Base-by-base conservation (phyloP, 2,113 vertebrate genomes). In the Oncorhynchus tshawytscha region DNA sequence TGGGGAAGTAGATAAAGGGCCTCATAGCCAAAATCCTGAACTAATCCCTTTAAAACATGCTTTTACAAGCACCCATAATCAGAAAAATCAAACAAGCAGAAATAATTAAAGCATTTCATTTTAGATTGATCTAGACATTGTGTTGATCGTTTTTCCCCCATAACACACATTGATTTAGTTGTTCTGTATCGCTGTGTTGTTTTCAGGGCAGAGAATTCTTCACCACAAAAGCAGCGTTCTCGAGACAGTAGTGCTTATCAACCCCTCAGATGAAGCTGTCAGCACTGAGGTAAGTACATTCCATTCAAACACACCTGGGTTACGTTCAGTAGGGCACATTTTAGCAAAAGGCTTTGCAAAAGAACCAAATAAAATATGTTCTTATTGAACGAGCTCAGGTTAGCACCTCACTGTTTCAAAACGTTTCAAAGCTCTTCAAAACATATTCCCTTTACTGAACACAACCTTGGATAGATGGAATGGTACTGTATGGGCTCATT, bases 201-300 rank as follows among this genome's bases (percentile, higher is more conserved):
- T 90, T 82, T 45, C 87, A 99, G 97, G 97, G 75, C 97, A 98
- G 91, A 97, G 98, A 88, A 99, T 98, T 88, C 96, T 99, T 90
- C 97, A 99, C 86, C 97, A 99, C 82, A 95, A 96, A 91, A 99
- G 97, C 87, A 96, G 94, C 81, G 85, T 98, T 72, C 91, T 99
- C 91, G 97, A 99, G 90, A 99, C 97, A 0, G 97, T 98, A 64
- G 97, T 98, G 76, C 93, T 99, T 16, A 98, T 99, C 88, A 99
- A 99, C 86, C 97, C 97, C 76, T 97, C 97, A 45, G 96, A 98
- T 86, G 96, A 99, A 87, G 97, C 97, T 0, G 97, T 99, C 85
- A 96, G 96, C 78, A 98, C 96, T 0, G 97, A 99, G 95, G 97
- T 96, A 88, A 88, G 88, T 48, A 16, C 11, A 39, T 4, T 67